Base-by-base conservation (phyloP, 2,113 vertebrate species). In the Casuarius casuarius region DNA sequence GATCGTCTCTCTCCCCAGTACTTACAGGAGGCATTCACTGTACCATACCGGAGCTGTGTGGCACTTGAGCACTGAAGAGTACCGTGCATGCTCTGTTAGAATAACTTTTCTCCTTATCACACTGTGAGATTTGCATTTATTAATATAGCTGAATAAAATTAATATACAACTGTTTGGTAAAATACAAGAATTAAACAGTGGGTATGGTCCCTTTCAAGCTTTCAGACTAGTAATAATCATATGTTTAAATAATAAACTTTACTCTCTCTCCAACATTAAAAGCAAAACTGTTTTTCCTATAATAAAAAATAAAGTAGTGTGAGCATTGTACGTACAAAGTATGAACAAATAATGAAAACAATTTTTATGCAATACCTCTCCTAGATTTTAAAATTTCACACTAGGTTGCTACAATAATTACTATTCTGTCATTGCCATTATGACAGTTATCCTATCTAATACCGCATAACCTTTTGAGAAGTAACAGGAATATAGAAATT, bases 31-130 rank as follows among this genome's bases (percentile, higher is more conserved):
- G 22, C 5, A 2, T 42, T n/a, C n/a, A 16, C 22, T 20, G 4
- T 35, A 42, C 48, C 61, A 22, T 44, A 33, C 63, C 40, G 18
- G 25, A 63, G 42, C n/a, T 73, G 71, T 42, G 35, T 67, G 1
- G 1, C 42, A 56, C 16, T 3, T 44, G 38, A 72, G 35, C 9
- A 4, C 48, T 38, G 29, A n/a, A 28, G 44, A 0, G 0, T 51
- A 5, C 4, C 22, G 65, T 59, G 38, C 38, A 38, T 8, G 14
- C 61, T 78, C 21, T 4, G 0, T 44, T 42, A 61, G 51, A 72
- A 67, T 28, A 54, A 56, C 20, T 81, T 68, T 83, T 58, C 22
- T 61, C 29, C 16, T 5, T 29, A 40, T 44, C n/a, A 33, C n/a
- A 6, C 28, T 68, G 46, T 42, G 35, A 63, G 49, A 49, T 58